Percentiles rank a stretch among this genome's conserved stretches.
phyloP scores from a whole-genome alignment of 1,140 invertebrate species.

The Hylaeus anthracinus region DNA sequence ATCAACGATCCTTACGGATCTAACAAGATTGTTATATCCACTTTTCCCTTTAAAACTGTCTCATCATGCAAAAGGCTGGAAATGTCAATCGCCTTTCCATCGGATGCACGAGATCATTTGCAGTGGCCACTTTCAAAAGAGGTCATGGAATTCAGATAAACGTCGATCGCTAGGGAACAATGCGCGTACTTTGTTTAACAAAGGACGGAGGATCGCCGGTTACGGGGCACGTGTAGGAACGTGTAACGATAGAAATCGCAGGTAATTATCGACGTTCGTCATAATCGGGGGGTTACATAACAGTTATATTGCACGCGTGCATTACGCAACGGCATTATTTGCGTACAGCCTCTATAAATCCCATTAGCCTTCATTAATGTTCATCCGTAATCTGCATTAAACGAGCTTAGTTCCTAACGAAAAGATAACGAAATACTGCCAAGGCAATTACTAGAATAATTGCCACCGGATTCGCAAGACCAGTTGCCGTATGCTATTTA shows the following conservation, averaged over 20 bases:
- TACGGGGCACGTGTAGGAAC: background rate
- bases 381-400: slow-evolving; percentile 47
- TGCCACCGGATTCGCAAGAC: background rate
- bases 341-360: slow-evolving; percentile 51
- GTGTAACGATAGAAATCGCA: background rate
- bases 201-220: too few species aligned
- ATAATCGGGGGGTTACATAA: slow-evolving; percentile 41
- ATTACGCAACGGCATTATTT: slow-evolving; percentile 50
- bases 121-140: too few species aligned
- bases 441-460: background rate
- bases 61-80: too few species aligned
- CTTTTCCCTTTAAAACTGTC: too few species aligned
- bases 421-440: background rate
- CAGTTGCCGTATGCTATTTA: too few species aligned
- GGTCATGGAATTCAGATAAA: too few species aligned
- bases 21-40: too few species aligned
- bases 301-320: slow-evolving; percentile 22
- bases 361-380: slow-evolving; percentile 60
- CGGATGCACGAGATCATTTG: too few species aligned
- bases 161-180: background rate
- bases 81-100: too few species aligned
- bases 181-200: background rate
- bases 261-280: slow-evolving; percentile 28
- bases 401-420: slow-evolving; percentile 11
- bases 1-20: too few species aligned